These are phyloP conservation scores for mouse (Mus musculus) DNA, from an alignment of 2,113 vertebrate species.

Conservation along the genomic window GRCm39 chr5:11941501-11942000, in stretches of 20 bases:
- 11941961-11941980: background rate
- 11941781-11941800: background rate
- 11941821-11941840: rapidly evolving
- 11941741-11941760: background rate
- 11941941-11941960: background rate
- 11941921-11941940: background rate
- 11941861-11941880: background rate
- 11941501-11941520: background rate
- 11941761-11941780: background rate
- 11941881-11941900: background rate
- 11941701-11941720: background rate
- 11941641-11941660: background rate
- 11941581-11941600: too few relatives aligned
- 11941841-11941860: background rate
- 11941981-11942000: background rate
- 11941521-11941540: background rate
- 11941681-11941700: background rate
- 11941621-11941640: background rate
- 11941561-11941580: background rate
- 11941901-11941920: background rate
- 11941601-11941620: background rate
- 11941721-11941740: background rate
- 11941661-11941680: background rate
- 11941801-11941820: too few relatives aligned
- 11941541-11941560: background rate